Base-by-base conservation (phyloP, 2,888 invertebrate genomes). In the Rhodophaea formosa region DNA sequence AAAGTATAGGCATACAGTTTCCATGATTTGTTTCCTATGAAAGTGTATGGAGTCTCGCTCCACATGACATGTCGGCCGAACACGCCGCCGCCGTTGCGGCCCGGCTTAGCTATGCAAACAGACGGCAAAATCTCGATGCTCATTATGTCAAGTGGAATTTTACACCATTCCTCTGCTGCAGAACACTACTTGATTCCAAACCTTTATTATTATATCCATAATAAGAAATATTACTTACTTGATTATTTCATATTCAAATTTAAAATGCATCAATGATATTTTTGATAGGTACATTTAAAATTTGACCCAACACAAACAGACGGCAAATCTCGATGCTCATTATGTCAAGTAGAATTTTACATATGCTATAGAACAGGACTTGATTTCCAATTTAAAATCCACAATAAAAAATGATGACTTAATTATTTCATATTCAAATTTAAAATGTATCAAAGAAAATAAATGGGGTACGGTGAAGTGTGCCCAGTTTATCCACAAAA, bases 21-120 rank as follows among this genome's bases (percentile, higher is more conserved):
- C 72, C 73, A 75, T 73, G 75, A 79, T 79, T 79, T 76, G 76
- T 80, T 81, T 81, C 81, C 80, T 87, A 85, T 75, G 85, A 88
- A 88, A 88, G 84, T 84, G 75, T 78, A 78, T 74, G 65, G 65
- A 74, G 88, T 87, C 81, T 75, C 89, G 90, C 86, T 91, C 89
- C 83, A 89, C 70, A 88, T 90, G 88, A 80, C 82, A 91, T 86
- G 78, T 87, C 84, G 88, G 86, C 65, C 88, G 81, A 66, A 63
- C 71, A 23, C 23, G 23, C 23, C 69, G 68, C 58, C 53, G 63
- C 58, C 70, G 66, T 66, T 69, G 72, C 68, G 70, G 66, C 69
- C 70, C 71, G 69, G 71, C 79, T 84, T 82, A 83, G 81, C 82
- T 86, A 82, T 80, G 76, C 79, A 78, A 81, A 81, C 79, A 79